phyloP scores from a whole-genome alignment of 2,888 invertebrate genomes.

The Epirrhoe alternata region DNA sequence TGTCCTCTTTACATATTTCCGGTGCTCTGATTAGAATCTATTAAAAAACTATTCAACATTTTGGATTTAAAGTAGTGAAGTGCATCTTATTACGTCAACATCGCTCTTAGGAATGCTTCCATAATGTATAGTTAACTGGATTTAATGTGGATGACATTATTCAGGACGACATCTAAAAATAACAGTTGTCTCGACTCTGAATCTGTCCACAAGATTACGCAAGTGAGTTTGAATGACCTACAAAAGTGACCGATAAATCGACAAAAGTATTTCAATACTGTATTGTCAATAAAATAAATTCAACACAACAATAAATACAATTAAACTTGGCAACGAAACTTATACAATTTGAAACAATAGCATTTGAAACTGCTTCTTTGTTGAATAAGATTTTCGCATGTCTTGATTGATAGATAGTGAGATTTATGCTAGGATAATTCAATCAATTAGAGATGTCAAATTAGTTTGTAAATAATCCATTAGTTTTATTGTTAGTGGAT shows the following conservation, averaged over 20 bases:
- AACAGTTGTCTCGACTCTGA: conserved; percentile 4
- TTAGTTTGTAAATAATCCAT: not conserved
- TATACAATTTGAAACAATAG: conserved; percentile 17
- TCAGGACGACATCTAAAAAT: conserved; percentile 13
- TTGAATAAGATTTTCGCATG: conserved; percentile 17
- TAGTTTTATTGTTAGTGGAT: not conserved
- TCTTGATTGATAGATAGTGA: conserved; percentile 7
- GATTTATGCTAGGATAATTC: not conserved
- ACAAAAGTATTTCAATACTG: conserved; percentile 14
- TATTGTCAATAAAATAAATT: conserved; percentile 27
- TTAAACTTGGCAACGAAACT: conserved; percentile 16
- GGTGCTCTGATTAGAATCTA: no score
- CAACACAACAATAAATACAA: not conserved
- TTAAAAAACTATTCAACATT: no score
- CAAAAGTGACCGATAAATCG: conserved; percentile 16
- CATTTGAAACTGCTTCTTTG: conserved; percentile 15
- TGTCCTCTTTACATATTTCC: no score
- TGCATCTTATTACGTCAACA: no score
- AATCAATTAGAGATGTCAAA: not conserved
- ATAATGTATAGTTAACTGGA: not conserved
- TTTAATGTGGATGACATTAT: not conserved
- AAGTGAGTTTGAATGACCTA: conserved; percentile 9
- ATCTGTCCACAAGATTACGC: conserved; percentile 12
- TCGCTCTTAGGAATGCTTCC: no score
- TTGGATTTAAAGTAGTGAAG: no score